Percentiles rank a stretch among this genome's conserved stretches.
These are phyloP conservation scores for Garrulus glandarius DNA, from an alignment of 2,797 vertebrate species.

Conservation along the genomic window DNA sequence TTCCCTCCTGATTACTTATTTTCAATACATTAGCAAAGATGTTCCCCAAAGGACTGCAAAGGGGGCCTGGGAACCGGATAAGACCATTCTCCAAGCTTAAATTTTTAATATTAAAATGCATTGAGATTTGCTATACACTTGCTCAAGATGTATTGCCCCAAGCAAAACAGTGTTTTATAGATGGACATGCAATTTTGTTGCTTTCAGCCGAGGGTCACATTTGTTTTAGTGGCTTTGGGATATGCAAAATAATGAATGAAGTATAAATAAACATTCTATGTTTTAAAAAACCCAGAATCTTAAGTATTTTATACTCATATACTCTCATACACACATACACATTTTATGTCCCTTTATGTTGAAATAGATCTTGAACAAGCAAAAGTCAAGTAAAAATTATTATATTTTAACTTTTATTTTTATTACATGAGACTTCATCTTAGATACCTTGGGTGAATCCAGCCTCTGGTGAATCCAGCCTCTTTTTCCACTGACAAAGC, in stretches of 20 bases:
- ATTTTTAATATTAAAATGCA: constrained; percentile 87
- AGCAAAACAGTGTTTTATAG: constrained; percentile 83
- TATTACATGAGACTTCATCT: background rate
- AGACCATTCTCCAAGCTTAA: constrained; percentile 75
- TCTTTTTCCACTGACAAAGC: background rate
- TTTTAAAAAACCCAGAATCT: background rate
- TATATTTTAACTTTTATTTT: background rate
- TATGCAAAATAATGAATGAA: constrained; percentile 17
- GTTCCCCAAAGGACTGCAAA: constrained; percentile 39
- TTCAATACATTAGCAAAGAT: constrained; percentile 40
- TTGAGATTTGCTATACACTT: constrained; percentile 81
- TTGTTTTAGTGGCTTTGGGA: constrained; percentile 54
- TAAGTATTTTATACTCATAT: background rate
- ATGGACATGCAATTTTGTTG: constrained; percentile 72
- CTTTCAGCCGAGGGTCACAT: constrained; percentile 51
- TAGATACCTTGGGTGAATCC: background rate
- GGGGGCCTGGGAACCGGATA: constrained; percentile 70
- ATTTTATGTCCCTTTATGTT: background rate
- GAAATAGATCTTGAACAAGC: background rate
- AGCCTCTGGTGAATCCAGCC: background rate
- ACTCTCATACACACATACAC: fast-evolving
- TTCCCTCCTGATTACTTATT: constrained; percentile 28
- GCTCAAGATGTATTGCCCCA: constrained; percentile 82
- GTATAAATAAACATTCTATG: background rate
- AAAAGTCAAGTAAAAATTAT: background rate